Percentiles rank a stretch among this genome's conserved stretches.
Evolutionary conservation across 2,113 vertebrate genomes (phyloP).

Genomic region (Falcunculus frontatus): DNA sequence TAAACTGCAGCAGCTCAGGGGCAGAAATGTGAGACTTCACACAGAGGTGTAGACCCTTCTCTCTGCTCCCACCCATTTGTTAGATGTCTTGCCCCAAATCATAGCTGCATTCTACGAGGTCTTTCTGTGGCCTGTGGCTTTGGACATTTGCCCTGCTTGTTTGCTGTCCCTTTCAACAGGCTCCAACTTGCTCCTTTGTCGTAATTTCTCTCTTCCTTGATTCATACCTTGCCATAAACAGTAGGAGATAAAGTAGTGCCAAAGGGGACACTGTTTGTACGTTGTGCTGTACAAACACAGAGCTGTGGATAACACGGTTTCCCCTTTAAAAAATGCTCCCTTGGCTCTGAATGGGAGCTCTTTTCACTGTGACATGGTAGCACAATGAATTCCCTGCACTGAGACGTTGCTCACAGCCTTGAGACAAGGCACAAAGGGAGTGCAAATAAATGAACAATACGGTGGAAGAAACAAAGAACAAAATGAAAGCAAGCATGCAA

Average conservation of each 20-base stretch:
- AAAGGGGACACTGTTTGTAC: not conserved
- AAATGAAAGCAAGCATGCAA: not conserved
- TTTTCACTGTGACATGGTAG: not conserved
- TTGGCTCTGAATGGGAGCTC: not conserved
- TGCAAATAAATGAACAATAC: conserved; percentile 40
- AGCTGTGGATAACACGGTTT: not conserved
- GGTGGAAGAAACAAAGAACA: conserved; percentile 25
- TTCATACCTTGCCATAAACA: not conserved
- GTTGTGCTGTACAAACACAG: not conserved
- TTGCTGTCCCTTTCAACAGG: not conserved
- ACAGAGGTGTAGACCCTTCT: not conserved
- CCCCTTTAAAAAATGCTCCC: not conserved
- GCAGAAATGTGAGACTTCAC: not conserved
- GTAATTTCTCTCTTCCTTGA: not conserved
- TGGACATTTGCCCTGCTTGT: not conserved
- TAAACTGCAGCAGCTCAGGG: not conserved
- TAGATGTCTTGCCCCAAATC: not conserved
- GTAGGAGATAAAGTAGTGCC: not conserved
- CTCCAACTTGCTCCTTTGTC: not conserved
- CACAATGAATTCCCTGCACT: not conserved
- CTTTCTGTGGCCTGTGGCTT: not conserved
- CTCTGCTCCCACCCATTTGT: not conserved
- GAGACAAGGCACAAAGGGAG: conserved; percentile 39
- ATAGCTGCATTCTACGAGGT: fast-evolving
- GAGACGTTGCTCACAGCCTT: not conserved